Conservation (phyloP, 2,888 invertebrate genomes). For the Chaitophorus viminalis region DNA sequence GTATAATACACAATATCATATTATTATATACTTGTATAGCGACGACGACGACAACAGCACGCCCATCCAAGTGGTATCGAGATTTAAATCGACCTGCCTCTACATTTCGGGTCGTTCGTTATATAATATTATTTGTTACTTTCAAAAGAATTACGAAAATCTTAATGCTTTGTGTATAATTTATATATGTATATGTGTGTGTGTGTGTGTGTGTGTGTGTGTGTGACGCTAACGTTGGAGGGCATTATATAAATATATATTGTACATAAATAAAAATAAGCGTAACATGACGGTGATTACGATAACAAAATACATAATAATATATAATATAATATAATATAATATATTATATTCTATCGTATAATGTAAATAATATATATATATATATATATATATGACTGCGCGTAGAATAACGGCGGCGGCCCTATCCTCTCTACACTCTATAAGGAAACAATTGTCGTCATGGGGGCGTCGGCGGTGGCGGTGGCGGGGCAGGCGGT, state of each 20-base stretch:
- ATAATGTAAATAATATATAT: background rate
- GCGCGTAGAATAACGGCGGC: conserved; percentile 24
- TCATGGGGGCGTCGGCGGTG: conserved; percentile 59
- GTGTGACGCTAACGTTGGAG: background rate
- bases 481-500: conserved; percentile 59
- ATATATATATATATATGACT: background rate
- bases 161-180: background rate
- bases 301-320: background rate
- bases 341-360: too few species aligned
- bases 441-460: conserved; percentile 50
- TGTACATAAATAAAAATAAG: background rate
- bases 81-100: background rate
- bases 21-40: background rate
- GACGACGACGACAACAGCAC: background rate
- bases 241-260: conserved; percentile 20
- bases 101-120: background rate
- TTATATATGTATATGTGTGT: background rate
- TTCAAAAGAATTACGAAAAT: conserved; percentile 25
- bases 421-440: conserved; percentile 21
- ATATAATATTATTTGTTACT: background rate
- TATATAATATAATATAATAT: too few species aligned
- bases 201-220: background rate
- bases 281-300: conserved; percentile 1
- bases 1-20: too few species aligned
- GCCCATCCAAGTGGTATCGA: background rate